Evolutionary conservation across 2,888 invertebrate species (phyloP).

Genomic region (Pyrgus malvae): DNA sequence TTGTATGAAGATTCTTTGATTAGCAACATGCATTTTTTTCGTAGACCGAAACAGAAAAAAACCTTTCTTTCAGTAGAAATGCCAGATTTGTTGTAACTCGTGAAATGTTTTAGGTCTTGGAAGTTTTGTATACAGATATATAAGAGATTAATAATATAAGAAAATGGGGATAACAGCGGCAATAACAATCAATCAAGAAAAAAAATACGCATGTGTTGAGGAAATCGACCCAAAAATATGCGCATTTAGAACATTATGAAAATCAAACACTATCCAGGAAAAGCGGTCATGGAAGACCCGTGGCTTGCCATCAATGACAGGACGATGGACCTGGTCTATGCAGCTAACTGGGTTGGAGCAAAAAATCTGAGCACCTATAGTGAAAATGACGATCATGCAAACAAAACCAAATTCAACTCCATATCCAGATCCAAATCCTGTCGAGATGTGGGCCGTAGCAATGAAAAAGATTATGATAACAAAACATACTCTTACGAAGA

Average conservation of each 20-base stretch:
- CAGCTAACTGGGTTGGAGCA: slow-evolving; percentile 93
- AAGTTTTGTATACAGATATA: background rate
- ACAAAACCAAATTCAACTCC: slow-evolving; percentile 66
- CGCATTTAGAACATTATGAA: slow-evolving; percentile 83
- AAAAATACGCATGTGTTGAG: background rate
- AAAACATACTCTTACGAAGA: slow-evolving; percentile 56
- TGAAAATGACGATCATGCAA: slow-evolving; percentile 57
- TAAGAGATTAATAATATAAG: background rate
- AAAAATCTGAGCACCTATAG: slow-evolving; percentile 74
- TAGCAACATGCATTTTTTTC: background rate
- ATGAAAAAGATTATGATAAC: slow-evolving; percentile 54
- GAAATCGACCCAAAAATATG: slow-evolving; percentile 13
- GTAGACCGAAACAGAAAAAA: too few species aligned
- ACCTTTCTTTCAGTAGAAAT: background rate
- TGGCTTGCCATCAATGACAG: slow-evolving; percentile 85
- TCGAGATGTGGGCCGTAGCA: slow-evolving; percentile 66
- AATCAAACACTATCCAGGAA: slow-evolving; percentile 92
- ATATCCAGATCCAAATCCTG: slow-evolving; percentile 78
- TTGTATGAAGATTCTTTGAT: background rate
- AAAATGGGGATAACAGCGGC: background rate
- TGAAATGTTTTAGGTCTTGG: too few species aligned
- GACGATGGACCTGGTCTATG: slow-evolving; percentile 89
- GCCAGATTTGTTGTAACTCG: slow-evolving; percentile 10
- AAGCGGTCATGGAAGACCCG: slow-evolving; percentile 89
- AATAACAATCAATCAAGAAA: background rate